Base-by-base conservation (phyloP, 2,888 invertebrate species). In the Reticulitermes lucifugus region DNA sequence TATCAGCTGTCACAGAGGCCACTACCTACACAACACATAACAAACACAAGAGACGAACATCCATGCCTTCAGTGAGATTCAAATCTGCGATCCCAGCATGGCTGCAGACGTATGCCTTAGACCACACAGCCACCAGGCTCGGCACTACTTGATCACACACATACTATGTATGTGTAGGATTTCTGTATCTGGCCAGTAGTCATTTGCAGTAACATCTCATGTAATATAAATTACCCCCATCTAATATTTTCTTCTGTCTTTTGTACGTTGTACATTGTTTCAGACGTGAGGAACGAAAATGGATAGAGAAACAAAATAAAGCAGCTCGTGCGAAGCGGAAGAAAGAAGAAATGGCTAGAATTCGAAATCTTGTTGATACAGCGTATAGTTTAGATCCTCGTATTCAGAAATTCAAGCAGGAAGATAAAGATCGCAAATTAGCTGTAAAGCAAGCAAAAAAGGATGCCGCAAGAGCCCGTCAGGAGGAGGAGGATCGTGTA, bases 231-330 rank as follows among this genome's bases (percentile, higher is more conserved):
- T 12, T 55, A 55, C 18, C 5, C 51, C 5, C 14, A 55, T 65
- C 6, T 10, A 6, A 12, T 7, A 65, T 65, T 65, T 65, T 25
- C n/a, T 25, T 65, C n/a, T 25, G 7, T 7, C 4, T 12, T 86
- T 51, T 35, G n/a, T 46, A 14, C 1, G 4, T 75, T 84, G n/a
- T n/a, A 2, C 35, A 51, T 81, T 85, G 21, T 85, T 65, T 70
- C 86, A 93, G 92, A 91, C 95, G 99, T 2, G 99, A 99, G 89
- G 99, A 99, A 91, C 93, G 99, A 79, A 94, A 98, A 87, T 99
- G 98, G 96, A 99, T 99, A 90, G 99, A 99, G 90, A 99, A 98
- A 91, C 97, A 98, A 91, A 99, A 99, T 90, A 98, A 98, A 92
- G 95, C 94, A 2, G 97, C 97, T 12, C 92, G 99, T 79, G 96